Evolutionary conservation across 2,113 vertebrate species (phyloP).

Genomic region (Saccopteryx leptura): DNA sequence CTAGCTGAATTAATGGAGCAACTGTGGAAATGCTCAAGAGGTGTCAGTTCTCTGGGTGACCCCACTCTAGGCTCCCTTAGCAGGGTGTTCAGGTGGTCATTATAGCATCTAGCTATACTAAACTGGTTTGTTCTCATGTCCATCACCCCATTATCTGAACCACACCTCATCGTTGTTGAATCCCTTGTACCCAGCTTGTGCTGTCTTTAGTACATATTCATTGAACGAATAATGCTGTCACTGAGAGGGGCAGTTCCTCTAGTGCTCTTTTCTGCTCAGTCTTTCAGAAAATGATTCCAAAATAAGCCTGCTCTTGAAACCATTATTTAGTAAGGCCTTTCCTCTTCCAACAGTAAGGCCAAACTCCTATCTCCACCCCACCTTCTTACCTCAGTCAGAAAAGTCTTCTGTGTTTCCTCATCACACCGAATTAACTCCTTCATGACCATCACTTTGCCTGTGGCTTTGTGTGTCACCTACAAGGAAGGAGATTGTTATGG

Average conservation of each 20-base stretch:
- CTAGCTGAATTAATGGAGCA: not conserved
- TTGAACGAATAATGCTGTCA: not conserved
- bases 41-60: not conserved
- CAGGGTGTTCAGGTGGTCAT: not conserved
- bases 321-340: not conserved
- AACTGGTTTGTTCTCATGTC: not conserved
- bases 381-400: slow-evolving; percentile 94
- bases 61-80: not conserved
- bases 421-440: slow-evolving; percentile 98
- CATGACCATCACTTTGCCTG: slow-evolving; percentile 99
- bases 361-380: not conserved
- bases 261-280: not conserved
- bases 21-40: not conserved
- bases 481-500: slow-evolving; percentile 67
- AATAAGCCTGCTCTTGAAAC: slow-evolving; percentile 31
- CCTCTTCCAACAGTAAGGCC: not conserved
- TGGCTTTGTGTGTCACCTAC: slow-evolving; percentile 98
- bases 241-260: not conserved
- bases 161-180: not conserved
- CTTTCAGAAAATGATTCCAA: not conserved
- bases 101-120: not conserved
- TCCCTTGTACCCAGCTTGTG: not conserved
- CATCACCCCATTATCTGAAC: not conserved
- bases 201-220: not conserved
- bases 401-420: slow-evolving; percentile 98